Percentiles rank a stretch among this genome's conserved stretches.
Conservation (phyloP, 2,797 vertebrate genomes). For the Adelosebastes latens region DNA sequence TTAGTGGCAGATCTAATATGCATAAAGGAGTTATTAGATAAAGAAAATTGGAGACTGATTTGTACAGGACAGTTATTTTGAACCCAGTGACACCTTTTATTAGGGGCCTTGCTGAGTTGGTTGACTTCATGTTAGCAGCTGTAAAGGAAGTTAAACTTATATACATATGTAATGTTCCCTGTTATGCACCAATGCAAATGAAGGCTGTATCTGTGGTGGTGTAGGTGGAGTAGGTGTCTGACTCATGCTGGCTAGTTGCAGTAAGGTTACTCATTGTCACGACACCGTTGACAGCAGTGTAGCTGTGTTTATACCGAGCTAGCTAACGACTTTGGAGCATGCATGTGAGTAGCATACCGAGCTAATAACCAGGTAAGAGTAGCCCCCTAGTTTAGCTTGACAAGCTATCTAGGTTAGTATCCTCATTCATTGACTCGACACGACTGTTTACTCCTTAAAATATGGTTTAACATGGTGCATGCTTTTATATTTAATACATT, state of each 20-base stretch:
- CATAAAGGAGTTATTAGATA: not conserved
- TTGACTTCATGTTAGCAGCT: not conserved
- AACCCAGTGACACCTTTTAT: not conserved
- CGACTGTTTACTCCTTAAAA: not conserved
- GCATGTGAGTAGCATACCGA: not conserved
- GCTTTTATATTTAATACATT: not conserved
- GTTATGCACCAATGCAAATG: not conserved
- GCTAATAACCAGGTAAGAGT: not conserved
- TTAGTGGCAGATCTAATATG: not conserved
- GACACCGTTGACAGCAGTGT: constrained; percentile 21
- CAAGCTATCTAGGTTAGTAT: not conserved
- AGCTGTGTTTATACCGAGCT: not conserved
- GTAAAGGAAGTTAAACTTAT: not conserved
- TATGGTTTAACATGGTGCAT: not conserved
- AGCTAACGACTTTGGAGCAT: not conserved
- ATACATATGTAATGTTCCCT: no score
- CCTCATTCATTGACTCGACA: constrained; percentile 2
- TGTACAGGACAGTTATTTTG: constrained; percentile 3
- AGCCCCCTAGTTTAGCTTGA: constrained; percentile 1
- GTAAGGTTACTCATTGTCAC: constrained; percentile 20
- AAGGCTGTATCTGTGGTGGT: constrained; percentile 29
- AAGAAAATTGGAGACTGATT: not conserved
- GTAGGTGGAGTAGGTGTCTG: constrained; percentile 20
- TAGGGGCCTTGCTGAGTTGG: not conserved
- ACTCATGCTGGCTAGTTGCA: constrained; percentile 16